These are phyloP conservation scores for Drosophila lacteicornis DNA, from an alignment of 1,140 invertebrate genomes.

Conservation along the genomic window DNA sequence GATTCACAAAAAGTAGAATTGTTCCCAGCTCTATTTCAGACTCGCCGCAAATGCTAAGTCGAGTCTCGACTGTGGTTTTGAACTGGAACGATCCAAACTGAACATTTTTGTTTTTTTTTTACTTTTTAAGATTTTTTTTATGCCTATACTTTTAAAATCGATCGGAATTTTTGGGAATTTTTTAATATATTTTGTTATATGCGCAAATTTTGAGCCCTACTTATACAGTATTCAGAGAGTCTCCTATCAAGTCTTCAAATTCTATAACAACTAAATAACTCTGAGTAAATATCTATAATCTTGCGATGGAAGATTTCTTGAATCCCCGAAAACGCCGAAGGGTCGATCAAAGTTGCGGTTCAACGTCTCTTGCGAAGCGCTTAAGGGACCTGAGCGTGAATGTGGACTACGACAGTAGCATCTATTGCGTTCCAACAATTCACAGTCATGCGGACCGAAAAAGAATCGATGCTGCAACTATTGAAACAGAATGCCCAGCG, in stretches of 20 bases:
- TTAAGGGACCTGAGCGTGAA: background rate
- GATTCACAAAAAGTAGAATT: too few relatives aligned
- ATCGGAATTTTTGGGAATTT: too few relatives aligned
- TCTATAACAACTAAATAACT: background rate
- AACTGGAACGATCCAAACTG: too few relatives aligned
- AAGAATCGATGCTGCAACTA: background rate
- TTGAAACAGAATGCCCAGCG: background rate
- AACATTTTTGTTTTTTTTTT: too few relatives aligned
- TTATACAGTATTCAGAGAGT: background rate
- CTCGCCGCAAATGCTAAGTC: too few relatives aligned
- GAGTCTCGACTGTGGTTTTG: too few relatives aligned
- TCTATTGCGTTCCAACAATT: background rate
- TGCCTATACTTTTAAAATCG: too few relatives aligned
- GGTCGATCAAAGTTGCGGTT: background rate
- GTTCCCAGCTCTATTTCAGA: too few relatives aligned
- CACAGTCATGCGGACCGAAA: background rate
- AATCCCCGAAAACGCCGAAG: conserved; percentile 1
- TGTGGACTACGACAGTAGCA: background rate
- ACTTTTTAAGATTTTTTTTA: too few relatives aligned
- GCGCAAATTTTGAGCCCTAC: too few relatives aligned
- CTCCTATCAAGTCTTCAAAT: background rate
- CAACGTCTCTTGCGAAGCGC: background rate
- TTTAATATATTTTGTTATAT: too few relatives aligned
- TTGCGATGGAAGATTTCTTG: background rate
- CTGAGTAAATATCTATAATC: too few relatives aligned